Base-by-base conservation (phyloP, 2,113 vertebrate species). In the Phycodurus eques region DNA sequence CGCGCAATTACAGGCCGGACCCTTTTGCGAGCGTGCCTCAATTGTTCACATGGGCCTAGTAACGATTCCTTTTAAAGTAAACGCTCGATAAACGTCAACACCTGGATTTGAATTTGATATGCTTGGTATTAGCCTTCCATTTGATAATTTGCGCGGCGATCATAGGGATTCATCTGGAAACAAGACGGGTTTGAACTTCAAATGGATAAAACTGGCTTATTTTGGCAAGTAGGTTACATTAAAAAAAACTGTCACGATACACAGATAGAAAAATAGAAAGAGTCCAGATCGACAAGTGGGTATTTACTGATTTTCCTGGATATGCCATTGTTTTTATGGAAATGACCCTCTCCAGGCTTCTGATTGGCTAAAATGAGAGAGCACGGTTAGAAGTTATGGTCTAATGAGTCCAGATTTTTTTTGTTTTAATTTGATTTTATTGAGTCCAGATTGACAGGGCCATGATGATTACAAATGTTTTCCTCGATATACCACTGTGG, bases 1-100 rank as follows among this genome's bases (percentile, higher is more conserved):
- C 42, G 13, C 75, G 77, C 80, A 54, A 86, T 88, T 83, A 88
- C 79, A 87, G 82, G 76, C 79, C 78, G 78, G 70, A 59, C 10
- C 27, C 22, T 59, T 39, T 31, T 15, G 22, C 22, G 74, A 66
- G 70, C 71, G 68, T 39, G 63, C 14, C 27, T 19, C 81, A 87
- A 83, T 76, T 1, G 44, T 68, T 83, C 72, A 77, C 79, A 73
- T 85, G 68, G 74, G 82, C 79, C 68, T 71, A 62, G 68, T 79
- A 80, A 83, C n/a, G 73, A 68, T 43, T 73, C 51, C 59, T 61
- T 62, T 66, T 72, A 35, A 85, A 70, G 42, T 33, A 27, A 31
- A 15, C 5, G 56, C 56, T 31, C 4, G 15, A 61, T 61, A 61
- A 61, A 61, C 15, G 59, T 19, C 15, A 4, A 35, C 59, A 39